phyloP scores from a whole-genome alignment of 2,888 invertebrate genomes.

The Drosophila anomelani region DNA sequence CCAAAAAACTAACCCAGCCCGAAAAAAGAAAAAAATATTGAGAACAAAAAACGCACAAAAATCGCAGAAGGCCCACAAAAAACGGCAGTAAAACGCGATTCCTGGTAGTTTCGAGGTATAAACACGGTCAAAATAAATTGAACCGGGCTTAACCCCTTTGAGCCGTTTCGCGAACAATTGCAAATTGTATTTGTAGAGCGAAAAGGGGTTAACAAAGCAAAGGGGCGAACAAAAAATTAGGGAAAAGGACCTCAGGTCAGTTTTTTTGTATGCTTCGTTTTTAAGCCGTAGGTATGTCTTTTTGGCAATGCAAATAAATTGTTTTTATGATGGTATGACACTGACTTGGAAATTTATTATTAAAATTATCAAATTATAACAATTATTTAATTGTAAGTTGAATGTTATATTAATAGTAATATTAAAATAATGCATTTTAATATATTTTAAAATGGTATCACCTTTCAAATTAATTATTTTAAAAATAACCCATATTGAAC shows the following conservation, averaged over 20 bases:
- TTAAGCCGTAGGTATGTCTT: background rate
- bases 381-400: background rate
- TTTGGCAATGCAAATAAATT: slow-evolving; percentile 19
- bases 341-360: background rate
- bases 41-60: slow-evolving; percentile 15
- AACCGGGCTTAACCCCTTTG: slow-evolving; percentile 60
- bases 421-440: background rate
- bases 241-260: slow-evolving; percentile 14
- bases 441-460: background rate
- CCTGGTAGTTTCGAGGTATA: slow-evolving; percentile 58
- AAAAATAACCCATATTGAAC: background rate
- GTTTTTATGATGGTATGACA: slow-evolving; percentile 13
- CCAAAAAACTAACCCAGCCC: slow-evolving; percentile 19
- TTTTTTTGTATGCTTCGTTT: background rate
- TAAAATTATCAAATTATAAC: background rate
- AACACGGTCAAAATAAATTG: slow-evolving; percentile 1
- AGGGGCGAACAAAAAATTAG: slow-evolving; percentile 19
- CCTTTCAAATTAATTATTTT: background rate
- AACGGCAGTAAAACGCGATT: slow-evolving; percentile 65
- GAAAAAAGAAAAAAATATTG: slow-evolving; percentile 1
- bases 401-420: background rate
- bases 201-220: slow-evolving; percentile 68
- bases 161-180: slow-evolving; percentile 63
- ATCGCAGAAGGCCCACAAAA: slow-evolving; percentile 37
- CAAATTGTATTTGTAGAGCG: slow-evolving; percentile 62